Base-by-base conservation (phyloP, 1,140 invertebrate genomes). In the Listronotus oregonensis region DNA sequence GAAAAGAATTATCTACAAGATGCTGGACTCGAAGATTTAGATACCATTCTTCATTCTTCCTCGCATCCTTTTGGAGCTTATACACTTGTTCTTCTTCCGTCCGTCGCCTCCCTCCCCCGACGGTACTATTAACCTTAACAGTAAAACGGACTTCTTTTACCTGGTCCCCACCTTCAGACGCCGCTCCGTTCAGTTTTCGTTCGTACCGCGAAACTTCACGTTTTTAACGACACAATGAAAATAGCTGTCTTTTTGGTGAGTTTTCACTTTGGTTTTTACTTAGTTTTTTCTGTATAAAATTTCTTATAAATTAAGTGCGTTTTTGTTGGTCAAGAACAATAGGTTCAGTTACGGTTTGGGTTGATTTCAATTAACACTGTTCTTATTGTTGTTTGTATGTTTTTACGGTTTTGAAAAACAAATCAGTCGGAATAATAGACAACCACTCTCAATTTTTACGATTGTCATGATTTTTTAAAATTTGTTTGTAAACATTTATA, bases 161-260 rank as follows among this genome's bases (percentile, higher is more conserved):
- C 63, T 65, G 55, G 34, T 46, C 55, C 63, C 55, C 54, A 50
- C 63, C 47, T 14, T 47, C 42, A 46, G 37, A 40, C 39, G 9
- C 34, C 34, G 9, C 32, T 34, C 32, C 15, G 37, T 42, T 65
- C 55, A 58, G 63, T 58, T 46, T 42, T 43, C 32, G 46, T 65
- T 42, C 50, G 54, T 51, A 42, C 44, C 63, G 63, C 63, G 63
- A 58, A 65, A 54, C 59, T 63, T 17, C 39, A 63, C 63, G 31
- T 12, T 51, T 58, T 65, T 65, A 34, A 49, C 14, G 39, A 59
- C 47, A 62, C 9, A 44, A 65, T 65, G 63, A 65, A 58, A 58
- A 65, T 65, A 37, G 44, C 63, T 37, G 44, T 47, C 18, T 51
- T 65, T 64, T 58, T 65, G 63, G 63, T 65, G 27, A 65, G 63